Percentiles rank a stretch among this genome's conserved stretches.
Conservation (phyloP, 2,888 invertebrate genomes). For the Nineta flava region DNA sequence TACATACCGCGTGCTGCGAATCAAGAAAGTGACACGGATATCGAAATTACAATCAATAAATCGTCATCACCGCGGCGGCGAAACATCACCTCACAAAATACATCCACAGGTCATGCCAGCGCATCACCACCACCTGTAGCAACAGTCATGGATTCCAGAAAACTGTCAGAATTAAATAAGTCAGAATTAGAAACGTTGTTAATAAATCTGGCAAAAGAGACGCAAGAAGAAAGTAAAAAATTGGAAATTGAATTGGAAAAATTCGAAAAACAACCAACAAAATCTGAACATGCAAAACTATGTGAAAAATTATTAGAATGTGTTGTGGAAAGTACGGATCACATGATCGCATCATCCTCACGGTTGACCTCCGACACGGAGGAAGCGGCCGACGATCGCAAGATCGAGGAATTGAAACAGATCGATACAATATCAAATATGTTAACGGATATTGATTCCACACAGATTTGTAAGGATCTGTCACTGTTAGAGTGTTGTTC, state of each 20-base stretch:
- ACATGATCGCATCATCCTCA: constrained; percentile 15
- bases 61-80: constrained; percentile 18
- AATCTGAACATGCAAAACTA: constrained; percentile 29
- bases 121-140: constrained; percentile 13
- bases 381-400: too few relatives aligned
- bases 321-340: constrained; percentile 22
- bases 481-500: too few relatives aligned
- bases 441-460: too few relatives aligned
- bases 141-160: constrained; percentile 4
- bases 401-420: too few relatives aligned
- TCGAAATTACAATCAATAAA: constrained; percentile 19
- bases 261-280: constrained; percentile 28
- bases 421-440: too few relatives aligned
- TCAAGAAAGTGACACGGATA: constrained; percentile 10
- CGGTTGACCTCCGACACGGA: too few relatives aligned
- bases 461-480: too few relatives aligned
- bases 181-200: constrained; percentile 51
- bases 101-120: neutral
- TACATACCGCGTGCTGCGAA: constrained; percentile 13
- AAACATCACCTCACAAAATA: too few relatives aligned
- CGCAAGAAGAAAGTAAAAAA: constrained; percentile 56
- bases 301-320: constrained; percentile 32
- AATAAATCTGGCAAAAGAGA: constrained; percentile 57
- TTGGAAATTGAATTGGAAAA: constrained; percentile 40
- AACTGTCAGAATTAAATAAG: constrained; percentile 28